Percentiles rank a stretch among this genome's conserved stretches.
Evolutionary conservation across 1,140 invertebrate species (phyloP).

Genomic region (Antheraea mylitta): DNA sequence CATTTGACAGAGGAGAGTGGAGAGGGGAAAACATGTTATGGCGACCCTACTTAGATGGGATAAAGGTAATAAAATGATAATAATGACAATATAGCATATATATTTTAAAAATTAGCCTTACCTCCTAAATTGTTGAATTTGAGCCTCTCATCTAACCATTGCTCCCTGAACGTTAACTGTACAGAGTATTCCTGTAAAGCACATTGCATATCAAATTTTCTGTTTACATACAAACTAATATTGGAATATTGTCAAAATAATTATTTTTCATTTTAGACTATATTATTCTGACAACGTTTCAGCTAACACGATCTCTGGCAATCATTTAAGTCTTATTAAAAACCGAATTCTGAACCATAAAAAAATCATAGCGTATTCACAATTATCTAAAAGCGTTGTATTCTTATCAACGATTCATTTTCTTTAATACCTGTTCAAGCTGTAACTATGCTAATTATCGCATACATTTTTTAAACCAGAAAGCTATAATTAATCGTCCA

Average conservation of each 20-base stretch:
- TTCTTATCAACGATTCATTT: neutral
- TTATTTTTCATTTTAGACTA: neutral
- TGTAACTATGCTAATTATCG: neutral
- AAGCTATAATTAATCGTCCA: conserved; percentile 22
- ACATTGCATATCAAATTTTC: neutral
- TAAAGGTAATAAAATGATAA: too few species aligned
- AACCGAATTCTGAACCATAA: neutral
- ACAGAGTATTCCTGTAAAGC: conserved; percentile 94
- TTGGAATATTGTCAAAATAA: conserved; percentile 5
- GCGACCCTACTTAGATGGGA: too few species aligned
- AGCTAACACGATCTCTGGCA: neutral
- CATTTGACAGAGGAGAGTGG: too few species aligned
- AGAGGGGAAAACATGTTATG: too few species aligned
- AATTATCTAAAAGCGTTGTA: neutral
- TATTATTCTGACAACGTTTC: conserved; percentile 23
- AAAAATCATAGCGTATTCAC: neutral
- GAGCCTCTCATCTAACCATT: conserved; percentile 96
- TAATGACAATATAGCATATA: too few species aligned
- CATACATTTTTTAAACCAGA: conserved; percentile 20
- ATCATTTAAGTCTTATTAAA: neutral
- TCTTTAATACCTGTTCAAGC: neutral
- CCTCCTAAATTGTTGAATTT: conserved; percentile 93
- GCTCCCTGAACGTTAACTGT: conserved; percentile 96
- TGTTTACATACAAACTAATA: neutral
- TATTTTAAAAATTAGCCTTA: conserved; percentile 49